Base-by-base conservation (phyloP, 1,140 invertebrate species). In the Drosophila navojoa region DNA sequence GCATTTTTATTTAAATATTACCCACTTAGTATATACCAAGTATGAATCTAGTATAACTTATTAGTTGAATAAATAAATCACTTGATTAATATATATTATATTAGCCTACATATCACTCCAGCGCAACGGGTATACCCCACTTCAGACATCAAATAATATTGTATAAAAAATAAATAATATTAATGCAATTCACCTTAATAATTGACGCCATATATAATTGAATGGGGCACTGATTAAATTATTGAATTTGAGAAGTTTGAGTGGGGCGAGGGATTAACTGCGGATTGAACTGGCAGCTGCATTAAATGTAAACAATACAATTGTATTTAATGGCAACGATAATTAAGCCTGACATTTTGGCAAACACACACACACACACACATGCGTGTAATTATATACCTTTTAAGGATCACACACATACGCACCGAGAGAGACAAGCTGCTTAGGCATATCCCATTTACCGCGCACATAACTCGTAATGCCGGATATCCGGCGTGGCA, bases 401-500 rank as follows among this genome's bases (percentile, higher is more conserved):
- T 7, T 9, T 35, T 7, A 35, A 7, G 6, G 7, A 9, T 7
- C 6, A 11, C 35, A 13, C 16, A 47, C 52, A 47, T 11, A 49
- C 7, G 10, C 16, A 42, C 22, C 9, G 19, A n/a, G 19, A 49
- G 5, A 11, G 19, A 6, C 10, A 49, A n/a, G 5, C 5, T 1
- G n/a, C 11, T 13, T 38, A 38, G 35, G 47, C 59, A 72, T 68
- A 72, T 69, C 57, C 62, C 71, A 73, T 69, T 69, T 58, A 47
- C 64, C 59, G 54, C 57, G 71, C 69, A 68, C 72, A 66, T 76
- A 71, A 71, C 71, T 76, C 66, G 72, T 55, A 66, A 60, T 60
- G 47, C 68, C 69, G 73, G 73, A 76, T 55, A 55, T 76, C 73
- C 73, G 73, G 68, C 49, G 40, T 45, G 64, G 69, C 40, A 64